Percentiles rank a stretch among this genome's conserved stretches.
Conservation (phyloP, 2,888 invertebrate species). For the Torymus aiolomorphi region DNA sequence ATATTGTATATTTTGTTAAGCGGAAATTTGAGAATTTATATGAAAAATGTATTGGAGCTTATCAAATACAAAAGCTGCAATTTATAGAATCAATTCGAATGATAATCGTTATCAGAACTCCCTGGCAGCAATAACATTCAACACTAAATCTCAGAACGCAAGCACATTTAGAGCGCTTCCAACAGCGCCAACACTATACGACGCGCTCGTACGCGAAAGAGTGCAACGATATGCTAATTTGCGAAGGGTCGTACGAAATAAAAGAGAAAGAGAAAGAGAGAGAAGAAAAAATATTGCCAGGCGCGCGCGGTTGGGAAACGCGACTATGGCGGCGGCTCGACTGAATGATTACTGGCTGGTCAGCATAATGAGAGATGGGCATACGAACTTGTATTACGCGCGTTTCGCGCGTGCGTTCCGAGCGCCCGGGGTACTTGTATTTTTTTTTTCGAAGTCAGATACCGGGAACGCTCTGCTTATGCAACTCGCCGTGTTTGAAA, state of each 20-base stretch:
- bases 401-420: slow-evolving; percentile 43
- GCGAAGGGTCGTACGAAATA: slow-evolving; percentile 18
- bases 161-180: neutral
- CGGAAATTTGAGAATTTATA: too few species aligned
- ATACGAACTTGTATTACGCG: slow-evolving; percentile 46
- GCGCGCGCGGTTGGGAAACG: slow-evolving; percentile 52
- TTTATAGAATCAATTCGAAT: too few species aligned
- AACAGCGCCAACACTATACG: too few species aligned
- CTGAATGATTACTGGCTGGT: slow-evolving; percentile 59
- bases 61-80: too few species aligned
- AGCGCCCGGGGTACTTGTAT: slow-evolving; percentile 5
- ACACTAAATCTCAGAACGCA: neutral
- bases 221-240: slow-evolving; percentile 26
- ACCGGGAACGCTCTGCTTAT: slow-evolving; percentile 52
- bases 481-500: slow-evolving; percentile 47
- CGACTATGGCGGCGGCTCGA: slow-evolving; percentile 22
- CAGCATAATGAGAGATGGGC: slow-evolving; percentile 61
- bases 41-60: too few species aligned
- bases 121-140: neutral
- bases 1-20: too few species aligned
- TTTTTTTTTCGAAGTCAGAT: slow-evolving; percentile 53
- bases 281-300: slow-evolving; percentile 52
- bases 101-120: too few species aligned
- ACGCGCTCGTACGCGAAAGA: neutral
- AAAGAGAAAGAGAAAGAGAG: neutral